Percentiles rank a stretch among this genome's conserved stretches.
phyloP scores from a whole-genome alignment of 2,797 vertebrate genomes.

The Carcharodon carcharias region DNA sequence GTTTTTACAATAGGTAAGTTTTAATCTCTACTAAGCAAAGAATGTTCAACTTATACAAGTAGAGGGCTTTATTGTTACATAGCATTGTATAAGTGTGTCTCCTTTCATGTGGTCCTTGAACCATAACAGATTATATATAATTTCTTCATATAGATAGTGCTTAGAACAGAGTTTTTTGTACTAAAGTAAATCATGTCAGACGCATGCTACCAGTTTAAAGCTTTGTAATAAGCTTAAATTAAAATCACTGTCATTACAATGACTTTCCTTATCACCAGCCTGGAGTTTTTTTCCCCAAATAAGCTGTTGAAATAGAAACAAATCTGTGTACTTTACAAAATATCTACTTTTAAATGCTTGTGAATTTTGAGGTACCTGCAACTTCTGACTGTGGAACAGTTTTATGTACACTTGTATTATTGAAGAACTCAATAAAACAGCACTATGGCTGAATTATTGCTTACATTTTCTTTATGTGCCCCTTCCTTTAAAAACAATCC shows the following conservation, averaged over 20 bases:
- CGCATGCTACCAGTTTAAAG: slow-evolving; percentile 88
- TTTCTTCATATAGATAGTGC: slow-evolving; percentile 72
- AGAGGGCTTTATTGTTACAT: slow-evolving; percentile 74
- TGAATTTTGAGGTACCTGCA: slow-evolving; percentile 94
- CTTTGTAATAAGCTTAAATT: slow-evolving; percentile 71
- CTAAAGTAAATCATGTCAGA: slow-evolving; percentile 76
- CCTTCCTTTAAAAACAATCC: neutral
- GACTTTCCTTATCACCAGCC: slow-evolving; percentile 70
- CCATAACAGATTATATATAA: slow-evolving; percentile 74
- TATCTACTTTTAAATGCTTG: slow-evolving; percentile 75
- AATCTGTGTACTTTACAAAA: slow-evolving; percentile 77
- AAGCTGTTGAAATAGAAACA: slow-evolving; percentile 81
- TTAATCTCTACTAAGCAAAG: slow-evolving; percentile 87
- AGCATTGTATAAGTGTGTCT: slow-evolving; percentile 80
- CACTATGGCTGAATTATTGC: slow-evolving; percentile 61
- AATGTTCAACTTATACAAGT: slow-evolving; percentile 87
- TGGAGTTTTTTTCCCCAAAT: slow-evolving; percentile 71
- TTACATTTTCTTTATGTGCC: neutral
- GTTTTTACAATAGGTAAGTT: slow-evolving; percentile 79
- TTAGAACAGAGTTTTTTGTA: slow-evolving; percentile 72
- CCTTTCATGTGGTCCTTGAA: slow-evolving; percentile 72
- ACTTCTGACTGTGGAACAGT: slow-evolving; percentile 88
- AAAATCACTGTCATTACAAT: slow-evolving; percentile 76
- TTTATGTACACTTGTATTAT: slow-evolving; percentile 98
- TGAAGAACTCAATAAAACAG: slow-evolving; percentile 95